A percentile compares a stretch with the other conserved stretches of the same genome.
phyloP scores from a whole-genome alignment of 2,797 vertebrate genomes.

The Ptychadena robeensis region DNA sequence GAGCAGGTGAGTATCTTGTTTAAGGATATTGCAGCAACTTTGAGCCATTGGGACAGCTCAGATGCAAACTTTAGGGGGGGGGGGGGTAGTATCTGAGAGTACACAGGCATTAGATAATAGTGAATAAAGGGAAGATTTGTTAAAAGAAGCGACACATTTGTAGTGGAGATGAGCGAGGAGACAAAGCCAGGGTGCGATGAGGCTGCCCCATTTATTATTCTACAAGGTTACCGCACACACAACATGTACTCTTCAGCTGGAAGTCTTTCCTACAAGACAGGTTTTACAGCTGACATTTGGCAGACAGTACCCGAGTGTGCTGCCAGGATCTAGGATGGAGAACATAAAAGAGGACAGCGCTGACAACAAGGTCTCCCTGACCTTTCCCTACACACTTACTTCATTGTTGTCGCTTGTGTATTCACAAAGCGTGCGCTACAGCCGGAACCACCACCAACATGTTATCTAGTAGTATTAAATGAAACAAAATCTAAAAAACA shows the following conservation, averaged over 20 bases:
- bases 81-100: too few species aligned
- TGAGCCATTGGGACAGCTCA: too few species aligned
- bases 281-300: slow-evolving; percentile 30
- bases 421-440: not conserved
- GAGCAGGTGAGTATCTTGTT: too few species aligned
- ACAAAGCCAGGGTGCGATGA: not conserved
- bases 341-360: not conserved
- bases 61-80: too few species aligned
- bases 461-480: too few species aligned
- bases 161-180: not conserved
- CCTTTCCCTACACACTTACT: not conserved
- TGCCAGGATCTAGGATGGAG: slow-evolving; percentile 12
- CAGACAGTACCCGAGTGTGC: not conserved
- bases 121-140: too few species aligned
- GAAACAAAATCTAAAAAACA: not conserved
- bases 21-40: too few species aligned
- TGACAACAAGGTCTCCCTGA: slow-evolving; percentile 23
- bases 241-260: not conserved
- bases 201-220: slow-evolving; percentile 19
- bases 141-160: too few species aligned
- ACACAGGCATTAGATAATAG: too few species aligned
- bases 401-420: not conserved
- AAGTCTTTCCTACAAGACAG: slow-evolving; percentile 20
- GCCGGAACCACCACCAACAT: not conserved
- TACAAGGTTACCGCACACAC: slow-evolving; percentile 21